phyloP scores from a whole-genome alignment of 1,140 invertebrate species.

The Brachystomella parvula region DNA sequence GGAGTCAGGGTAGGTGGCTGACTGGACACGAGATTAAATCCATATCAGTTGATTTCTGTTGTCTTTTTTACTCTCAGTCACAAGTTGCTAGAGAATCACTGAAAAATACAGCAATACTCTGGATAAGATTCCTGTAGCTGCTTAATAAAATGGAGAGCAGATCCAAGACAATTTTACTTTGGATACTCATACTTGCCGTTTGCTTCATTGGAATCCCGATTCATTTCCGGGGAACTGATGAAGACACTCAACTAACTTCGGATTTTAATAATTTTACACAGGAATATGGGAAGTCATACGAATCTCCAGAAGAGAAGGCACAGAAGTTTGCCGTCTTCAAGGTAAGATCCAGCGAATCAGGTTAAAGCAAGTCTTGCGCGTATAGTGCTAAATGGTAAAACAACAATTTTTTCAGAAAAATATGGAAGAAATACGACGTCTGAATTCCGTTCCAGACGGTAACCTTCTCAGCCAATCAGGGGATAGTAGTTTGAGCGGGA shows the following conservation, averaged over 20 bases:
- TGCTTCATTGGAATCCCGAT: background rate
- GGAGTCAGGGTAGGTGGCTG: background rate
- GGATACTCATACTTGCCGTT: background rate
- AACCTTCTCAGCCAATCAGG: background rate
- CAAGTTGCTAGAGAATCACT: background rate
- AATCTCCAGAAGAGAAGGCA: background rate
- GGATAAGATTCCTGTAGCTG: background rate
- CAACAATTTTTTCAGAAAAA: slow-evolving; percentile 11
- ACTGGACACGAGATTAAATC: background rate
- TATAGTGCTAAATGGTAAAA: background rate
- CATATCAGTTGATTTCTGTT: background rate
- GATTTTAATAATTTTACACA: background rate
- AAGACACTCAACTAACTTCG: background rate
- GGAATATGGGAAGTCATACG: background rate
- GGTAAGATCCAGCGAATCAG: background rate
- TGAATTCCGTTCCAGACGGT: background rate
- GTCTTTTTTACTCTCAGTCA: background rate
- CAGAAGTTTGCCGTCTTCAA: background rate
- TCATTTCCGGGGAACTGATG: background rate
- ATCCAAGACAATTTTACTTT: background rate
- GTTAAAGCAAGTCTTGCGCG: background rate
- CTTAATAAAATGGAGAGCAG: background rate
- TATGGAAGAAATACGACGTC: slow-evolving; percentile 14
- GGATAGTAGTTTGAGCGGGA: background rate
- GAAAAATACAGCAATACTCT: background rate